Evolutionary conservation across 2,113 vertebrate genomes (phyloP), one percentile per base, ranked within the genome.

Genomic region (Bubalus kerabau): DNA sequence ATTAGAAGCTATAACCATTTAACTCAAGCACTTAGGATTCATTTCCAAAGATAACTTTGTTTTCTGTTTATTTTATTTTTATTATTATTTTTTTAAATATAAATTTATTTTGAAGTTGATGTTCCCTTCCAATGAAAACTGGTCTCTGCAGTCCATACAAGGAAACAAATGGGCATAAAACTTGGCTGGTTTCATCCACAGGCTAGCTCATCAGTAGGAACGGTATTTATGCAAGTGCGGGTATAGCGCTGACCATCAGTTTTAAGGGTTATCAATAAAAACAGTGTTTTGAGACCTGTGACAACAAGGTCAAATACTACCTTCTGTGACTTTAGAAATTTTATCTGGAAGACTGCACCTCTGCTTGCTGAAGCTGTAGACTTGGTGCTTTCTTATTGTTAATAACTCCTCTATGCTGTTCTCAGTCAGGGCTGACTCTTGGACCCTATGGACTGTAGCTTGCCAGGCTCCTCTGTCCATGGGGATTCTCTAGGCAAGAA

Each of bases 1-100:
- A 92, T 60, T 67, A 62, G 26, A 97, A 36, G 76, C 26, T 62
- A 13, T 23, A 85, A 56, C 6, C 17, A 91, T 48, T 93, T 91
- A 56, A 86, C 32, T 26, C 14, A 89, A 59, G 26, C 43, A 24
- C 26, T 64, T 48, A 80, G 32, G 30, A 91, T 82, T 48, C 12
- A 60, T 94, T 85, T 88, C 48, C 43, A 81, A 23, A 24, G 32
- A 48, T 67, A 74, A 84, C 2, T 93, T 64, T 62, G 28, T 62
- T 62, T 62, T 62, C 60, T 62, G 28, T 62, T 30, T 30, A 11
- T 62, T 62, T 62, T 15, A 62, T 32, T 62, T 3, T 62, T 32
- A 32, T 15, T 30, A 14, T 60, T 62, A 3, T 62, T 30, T 28
- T 59, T 60, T 14, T 1, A 60, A 62, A 62, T 62, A 62, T 62